Percentiles rank a stretch among this genome's conserved stretches.
Evolutionary conservation across 30 jellyfish, hydroid and myxozoan species (phyloP).

Genomic region (Cassiopea andromeda): DNA sequence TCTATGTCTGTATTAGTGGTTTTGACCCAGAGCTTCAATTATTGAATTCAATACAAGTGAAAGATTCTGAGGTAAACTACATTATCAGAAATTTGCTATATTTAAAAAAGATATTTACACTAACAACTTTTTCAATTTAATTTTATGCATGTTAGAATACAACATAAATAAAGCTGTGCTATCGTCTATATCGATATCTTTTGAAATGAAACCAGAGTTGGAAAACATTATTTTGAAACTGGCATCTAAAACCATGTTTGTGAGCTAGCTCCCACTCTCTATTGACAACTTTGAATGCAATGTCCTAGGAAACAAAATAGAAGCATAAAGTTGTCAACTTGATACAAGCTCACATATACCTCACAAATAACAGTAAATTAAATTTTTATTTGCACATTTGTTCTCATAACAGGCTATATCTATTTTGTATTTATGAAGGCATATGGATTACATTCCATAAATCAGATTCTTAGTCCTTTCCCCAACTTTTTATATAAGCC

Average conservation of each 20-base stretch:
- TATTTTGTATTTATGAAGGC: too few relatives aligned
- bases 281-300: constrained; percentile 97
- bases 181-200: constrained; percentile 97
- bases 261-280: constrained; percentile 99
- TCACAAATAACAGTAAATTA: too few relatives aligned
- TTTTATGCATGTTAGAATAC: neutral
- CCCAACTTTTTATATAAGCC: too few relatives aligned
- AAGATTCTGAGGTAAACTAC: too few relatives aligned
- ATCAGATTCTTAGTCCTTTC: too few relatives aligned
- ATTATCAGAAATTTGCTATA: too few relatives aligned
- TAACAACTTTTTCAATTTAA: neutral
- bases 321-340: neutral
- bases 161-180: neutral
- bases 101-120: neutral
- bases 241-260: constrained; percentile 98
- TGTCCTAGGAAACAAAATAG: constrained; percentile 53
- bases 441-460: too few relatives aligned
- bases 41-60: too few relatives aligned
- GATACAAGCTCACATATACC: neutral
- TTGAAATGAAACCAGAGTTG: constrained; percentile 99
- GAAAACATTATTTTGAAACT: constrained; percentile 95
- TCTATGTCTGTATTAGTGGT: too few relatives aligned
- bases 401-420: too few relatives aligned
- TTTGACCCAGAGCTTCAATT: too few relatives aligned
- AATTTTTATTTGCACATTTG: too few relatives aligned